phyloP scores from a whole-genome alignment of 2,888 invertebrate species.

The Eristalis tenax region DNA sequence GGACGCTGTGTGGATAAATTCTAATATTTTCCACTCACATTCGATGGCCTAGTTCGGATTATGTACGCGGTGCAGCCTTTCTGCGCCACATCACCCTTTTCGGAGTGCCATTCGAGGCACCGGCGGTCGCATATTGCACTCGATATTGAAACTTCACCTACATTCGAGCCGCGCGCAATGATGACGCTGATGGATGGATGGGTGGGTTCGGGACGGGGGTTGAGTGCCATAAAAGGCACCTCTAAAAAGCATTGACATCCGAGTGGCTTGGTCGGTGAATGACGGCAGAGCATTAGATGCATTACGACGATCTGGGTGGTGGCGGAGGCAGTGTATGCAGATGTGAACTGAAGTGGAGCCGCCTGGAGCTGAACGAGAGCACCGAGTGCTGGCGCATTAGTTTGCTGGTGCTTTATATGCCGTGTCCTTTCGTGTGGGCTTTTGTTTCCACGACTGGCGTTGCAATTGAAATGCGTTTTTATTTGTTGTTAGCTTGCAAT shows the following conservation, averaged over 20 bases:
- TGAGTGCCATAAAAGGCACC: constrained; percentile 44
- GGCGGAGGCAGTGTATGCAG: constrained; percentile 15
- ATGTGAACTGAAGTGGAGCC: not conserved
- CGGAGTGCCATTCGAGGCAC: not conserved
- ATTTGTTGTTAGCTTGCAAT: constrained; percentile 43
- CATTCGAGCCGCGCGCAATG: constrained; percentile 18
- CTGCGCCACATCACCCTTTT: constrained; percentile 16
- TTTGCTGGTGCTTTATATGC: constrained; percentile 29
- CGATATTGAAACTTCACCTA: constrained; percentile 57
- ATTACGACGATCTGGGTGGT: constrained; percentile 26
- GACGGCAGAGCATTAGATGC: constrained; percentile 13
- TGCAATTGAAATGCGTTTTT: constrained; percentile 50
- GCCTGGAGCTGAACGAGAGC: not conserved
- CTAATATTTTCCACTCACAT: constrained; percentile 5
- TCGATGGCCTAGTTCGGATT: constrained; percentile 59
- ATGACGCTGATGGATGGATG: constrained; percentile 36
- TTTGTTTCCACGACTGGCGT: not conserved
- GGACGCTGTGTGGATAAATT: not conserved
- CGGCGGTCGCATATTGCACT: constrained; percentile 55
- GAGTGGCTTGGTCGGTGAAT: constrained; percentile 1
- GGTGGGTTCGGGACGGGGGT: not conserved
- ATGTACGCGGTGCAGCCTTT: constrained; percentile 34
- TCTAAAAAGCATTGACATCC: constrained; percentile 21
- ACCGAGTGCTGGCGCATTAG: constrained; percentile 47
- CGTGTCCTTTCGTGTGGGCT: constrained; percentile 53